A percentile compares a stretch with the other conserved stretches of the same genome.
Conservation (phyloP, 2,113 vertebrate species). For the Sakesphorus luctuosus region DNA sequence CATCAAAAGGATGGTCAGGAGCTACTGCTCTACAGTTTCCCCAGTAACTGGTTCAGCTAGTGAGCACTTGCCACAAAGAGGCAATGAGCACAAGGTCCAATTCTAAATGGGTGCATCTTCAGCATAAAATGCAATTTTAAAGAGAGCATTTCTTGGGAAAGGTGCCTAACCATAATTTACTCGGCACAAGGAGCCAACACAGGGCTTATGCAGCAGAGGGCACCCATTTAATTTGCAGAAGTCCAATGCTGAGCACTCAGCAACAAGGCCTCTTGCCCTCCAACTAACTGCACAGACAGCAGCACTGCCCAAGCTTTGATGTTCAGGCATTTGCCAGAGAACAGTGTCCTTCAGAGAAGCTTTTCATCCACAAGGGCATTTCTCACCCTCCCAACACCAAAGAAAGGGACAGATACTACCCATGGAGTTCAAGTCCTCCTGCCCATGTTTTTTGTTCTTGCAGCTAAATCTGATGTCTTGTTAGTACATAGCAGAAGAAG, state of each 20-base stretch:
- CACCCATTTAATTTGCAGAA: slow-evolving; percentile 30
- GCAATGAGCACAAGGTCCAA: not conserved
- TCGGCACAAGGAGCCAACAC: not conserved
- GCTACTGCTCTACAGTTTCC: not conserved
- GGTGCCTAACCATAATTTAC: slow-evolving; percentile 23
- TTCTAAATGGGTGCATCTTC: not conserved
- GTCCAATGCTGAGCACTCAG: not conserved
- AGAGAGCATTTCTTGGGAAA: slow-evolving; percentile 18
- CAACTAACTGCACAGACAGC: not conserved
- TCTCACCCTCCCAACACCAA: not conserved
- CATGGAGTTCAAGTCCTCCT: not conserved
- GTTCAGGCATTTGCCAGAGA: not conserved
- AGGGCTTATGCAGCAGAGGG: not conserved
- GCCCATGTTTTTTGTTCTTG: not conserved
- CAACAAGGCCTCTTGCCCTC: not conserved
- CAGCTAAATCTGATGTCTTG: not conserved
- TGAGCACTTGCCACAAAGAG: not conserved
- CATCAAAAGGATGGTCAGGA: not conserved
- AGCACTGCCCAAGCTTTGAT: not conserved
- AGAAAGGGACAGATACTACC: not conserved
- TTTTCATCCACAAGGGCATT: not conserved
- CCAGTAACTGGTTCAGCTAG: not conserved
- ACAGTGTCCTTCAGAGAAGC: not conserved
- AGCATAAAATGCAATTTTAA: slow-evolving; percentile 41
- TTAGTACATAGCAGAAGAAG: not conserved